Percentiles rank a stretch among this genome's conserved stretches.
phyloP scores from a whole-genome alignment of 2,113 vertebrate species.

The Castor canadensis region DNA sequence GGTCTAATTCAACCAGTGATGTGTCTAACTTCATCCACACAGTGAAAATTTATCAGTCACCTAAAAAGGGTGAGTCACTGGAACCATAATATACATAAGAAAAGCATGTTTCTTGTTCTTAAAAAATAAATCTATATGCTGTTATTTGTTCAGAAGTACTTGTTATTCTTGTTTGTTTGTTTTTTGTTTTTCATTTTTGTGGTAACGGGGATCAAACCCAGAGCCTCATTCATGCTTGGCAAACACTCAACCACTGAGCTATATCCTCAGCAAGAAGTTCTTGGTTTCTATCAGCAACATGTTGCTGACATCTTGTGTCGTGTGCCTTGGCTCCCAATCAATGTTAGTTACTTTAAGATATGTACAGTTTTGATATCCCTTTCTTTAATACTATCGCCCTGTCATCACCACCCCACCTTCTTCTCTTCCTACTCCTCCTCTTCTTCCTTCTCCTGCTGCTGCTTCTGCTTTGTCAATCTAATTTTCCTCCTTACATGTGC shows the following conservation, averaged over 20 bases:
- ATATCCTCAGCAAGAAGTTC: no score
- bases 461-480: no score
- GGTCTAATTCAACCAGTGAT: neutral
- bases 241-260: no score
- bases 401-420: no score
- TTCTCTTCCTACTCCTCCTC: no score
- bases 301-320: neutral
- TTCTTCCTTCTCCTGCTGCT: no score
- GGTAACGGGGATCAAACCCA: no score
- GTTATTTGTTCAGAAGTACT: neutral
- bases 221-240: no score
- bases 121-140: neutral
- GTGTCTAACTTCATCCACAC: neutral
- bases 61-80: neutral
- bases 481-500: neutral
- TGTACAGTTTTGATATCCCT: neutral
- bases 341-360: neutral
- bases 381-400: neutral
- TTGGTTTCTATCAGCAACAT: neutral
- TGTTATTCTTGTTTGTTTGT: no score
- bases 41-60: neutral
- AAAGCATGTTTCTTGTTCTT: neutral
- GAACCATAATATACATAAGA: neutral
- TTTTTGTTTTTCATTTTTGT: no score
- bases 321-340: neutral